Conservation (phyloP, 2,113 vertebrate species). For the Xenopus laevis region DNA sequence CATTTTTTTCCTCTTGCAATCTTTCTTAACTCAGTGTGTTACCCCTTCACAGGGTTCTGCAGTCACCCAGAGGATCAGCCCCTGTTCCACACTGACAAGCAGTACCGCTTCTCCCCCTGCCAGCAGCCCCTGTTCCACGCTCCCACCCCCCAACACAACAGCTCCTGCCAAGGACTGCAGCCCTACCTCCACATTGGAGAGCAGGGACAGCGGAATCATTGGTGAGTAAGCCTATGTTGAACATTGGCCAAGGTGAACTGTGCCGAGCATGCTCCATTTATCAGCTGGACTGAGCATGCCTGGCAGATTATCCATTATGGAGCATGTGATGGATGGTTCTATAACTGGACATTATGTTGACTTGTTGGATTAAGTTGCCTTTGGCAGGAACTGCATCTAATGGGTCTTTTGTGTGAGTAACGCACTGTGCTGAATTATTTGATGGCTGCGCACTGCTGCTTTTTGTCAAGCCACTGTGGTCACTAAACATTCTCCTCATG, state of each 20-base stretch:
- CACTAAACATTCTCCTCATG: too few species aligned
- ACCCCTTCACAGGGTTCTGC: conserved; percentile 68
- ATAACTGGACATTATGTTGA: too few species aligned
- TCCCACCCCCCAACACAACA: conserved; percentile 75
- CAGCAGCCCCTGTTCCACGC: conserved; percentile 93
- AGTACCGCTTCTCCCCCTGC: conserved; percentile 95
- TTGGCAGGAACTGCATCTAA: too few species aligned
- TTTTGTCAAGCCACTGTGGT: too few species aligned
- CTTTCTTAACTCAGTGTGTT: not conserved
- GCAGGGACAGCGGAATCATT: conserved; percentile 96
- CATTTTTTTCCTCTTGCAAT: not conserved
- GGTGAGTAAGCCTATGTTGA: conserved; percentile 67
- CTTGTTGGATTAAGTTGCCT: too few species aligned
- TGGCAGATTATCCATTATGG: too few species aligned
- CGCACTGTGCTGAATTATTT: too few species aligned
- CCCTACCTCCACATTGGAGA: conserved; percentile 96
- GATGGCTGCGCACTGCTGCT: too few species aligned
- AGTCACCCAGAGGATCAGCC: conserved; percentile 88
- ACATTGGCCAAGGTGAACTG: not conserved
- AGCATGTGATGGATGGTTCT: too few species aligned
- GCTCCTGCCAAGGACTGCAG: conserved; percentile 75
- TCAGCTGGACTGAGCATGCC: too few species aligned
- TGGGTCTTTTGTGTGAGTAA: too few species aligned
- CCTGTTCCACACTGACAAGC: conserved; percentile 96
- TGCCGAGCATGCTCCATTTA: too few species aligned